Conservation (phyloP, 2,113 vertebrate genomes). For the Chloropsis hardwickii region DNA sequence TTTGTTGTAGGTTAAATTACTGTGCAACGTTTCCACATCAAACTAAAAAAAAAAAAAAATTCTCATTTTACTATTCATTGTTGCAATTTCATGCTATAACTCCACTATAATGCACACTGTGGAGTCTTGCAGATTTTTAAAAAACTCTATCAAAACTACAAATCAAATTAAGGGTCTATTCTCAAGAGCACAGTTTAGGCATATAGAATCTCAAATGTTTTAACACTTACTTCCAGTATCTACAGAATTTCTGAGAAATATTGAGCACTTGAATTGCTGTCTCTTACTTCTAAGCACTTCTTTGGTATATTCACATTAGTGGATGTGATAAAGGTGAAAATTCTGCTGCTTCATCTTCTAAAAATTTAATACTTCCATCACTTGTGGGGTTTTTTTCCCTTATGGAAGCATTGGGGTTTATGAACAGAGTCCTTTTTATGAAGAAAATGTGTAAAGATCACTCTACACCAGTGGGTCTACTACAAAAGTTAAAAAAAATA, state of each 20-base stretch:
- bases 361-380: not conserved
- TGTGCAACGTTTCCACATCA: not conserved
- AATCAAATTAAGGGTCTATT: not conserved
- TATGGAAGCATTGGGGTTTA: not conserved
- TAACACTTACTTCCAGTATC: not conserved
- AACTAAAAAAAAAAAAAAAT: not conserved
- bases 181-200: not conserved
- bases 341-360: not conserved
- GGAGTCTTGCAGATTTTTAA: not conserved
- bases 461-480: not conserved
- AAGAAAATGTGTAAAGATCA: not conserved
- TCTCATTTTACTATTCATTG: not conserved
- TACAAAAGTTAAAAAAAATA: not conserved
- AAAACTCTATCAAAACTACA: not conserved
- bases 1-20: not conserved
- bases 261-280: not conserved
- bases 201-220: not conserved
- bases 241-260: not conserved
- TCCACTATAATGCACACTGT: not conserved
- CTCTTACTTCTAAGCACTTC: not conserved
- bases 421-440: not conserved
- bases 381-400: rapidly evolving
- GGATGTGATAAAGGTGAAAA: not conserved
- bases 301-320: not conserved
- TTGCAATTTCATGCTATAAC: not conserved